A percentile compares a stretch with the other conserved stretches of the same genome.
phyloP scores from a whole-genome alignment of 2,888 invertebrate genomes.

The Brachycybe producta region DNA sequence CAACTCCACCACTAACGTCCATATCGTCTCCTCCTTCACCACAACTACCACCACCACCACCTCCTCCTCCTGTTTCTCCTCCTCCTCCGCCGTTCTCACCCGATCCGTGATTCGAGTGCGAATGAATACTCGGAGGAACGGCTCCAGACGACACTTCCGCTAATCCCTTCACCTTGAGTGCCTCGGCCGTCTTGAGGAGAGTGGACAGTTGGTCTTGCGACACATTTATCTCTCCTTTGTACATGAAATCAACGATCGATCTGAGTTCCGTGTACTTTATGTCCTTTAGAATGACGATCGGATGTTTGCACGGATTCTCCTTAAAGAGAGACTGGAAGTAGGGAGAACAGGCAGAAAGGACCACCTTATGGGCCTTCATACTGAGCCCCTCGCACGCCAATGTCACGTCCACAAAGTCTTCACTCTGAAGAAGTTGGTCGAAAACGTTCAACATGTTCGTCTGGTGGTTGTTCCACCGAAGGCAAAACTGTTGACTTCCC shows the following conservation, averaged over 20 bases:
- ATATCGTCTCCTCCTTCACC: neutral
- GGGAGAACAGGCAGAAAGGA: constrained; percentile 90
- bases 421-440: constrained; percentile 80
- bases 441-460: constrained; percentile 85
- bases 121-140: no score
- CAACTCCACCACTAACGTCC: neutral
- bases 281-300: constrained; percentile 81
- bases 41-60: neutral
- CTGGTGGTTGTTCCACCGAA: constrained; percentile 94
- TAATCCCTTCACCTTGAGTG: constrained; percentile 74
- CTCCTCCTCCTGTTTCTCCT: no score
- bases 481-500: constrained; percentile 68
- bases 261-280: constrained; percentile 82
- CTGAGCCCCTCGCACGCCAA: constrained; percentile 84
- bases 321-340: constrained; percentile 77
- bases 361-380: no score
- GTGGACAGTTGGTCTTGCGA: constrained; percentile 78
- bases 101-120: no score
- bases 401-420: constrained; percentile 87
- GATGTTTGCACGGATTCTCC: constrained; percentile 81
- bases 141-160: constrained; percentile 78
- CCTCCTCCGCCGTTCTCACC: no score
- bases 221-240: constrained; percentile 83
- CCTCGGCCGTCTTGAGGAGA: constrained; percentile 75
- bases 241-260: constrained; percentile 80